Evolutionary conservation across 2,797 vertebrate species (phyloP).

Genomic region (Acrossocheilus wenchowensis): DNA sequence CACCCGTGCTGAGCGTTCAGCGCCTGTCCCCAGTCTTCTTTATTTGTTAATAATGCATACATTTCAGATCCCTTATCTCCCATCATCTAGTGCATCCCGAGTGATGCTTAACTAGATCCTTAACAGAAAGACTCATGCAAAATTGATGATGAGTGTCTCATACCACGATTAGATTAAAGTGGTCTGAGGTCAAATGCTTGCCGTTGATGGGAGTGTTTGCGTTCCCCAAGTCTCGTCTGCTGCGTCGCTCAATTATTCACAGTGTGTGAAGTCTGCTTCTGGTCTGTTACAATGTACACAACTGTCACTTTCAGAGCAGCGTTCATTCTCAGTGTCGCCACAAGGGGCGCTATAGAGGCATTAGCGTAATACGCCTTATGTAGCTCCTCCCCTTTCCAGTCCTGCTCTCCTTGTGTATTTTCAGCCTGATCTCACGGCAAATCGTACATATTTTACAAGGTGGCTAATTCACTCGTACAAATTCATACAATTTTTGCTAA

Average conservation of each 20-base stretch:
- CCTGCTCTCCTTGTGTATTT: not conserved
- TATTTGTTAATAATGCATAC: conserved; percentile 47
- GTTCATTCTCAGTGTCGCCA: not conserved
- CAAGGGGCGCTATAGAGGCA: not conserved
- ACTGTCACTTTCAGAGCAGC: not conserved
- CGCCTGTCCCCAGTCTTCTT: conserved; percentile 28
- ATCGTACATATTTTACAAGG: too few relatives aligned
- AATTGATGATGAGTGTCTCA: conserved; percentile 35
- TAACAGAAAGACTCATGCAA: conserved; percentile 36
- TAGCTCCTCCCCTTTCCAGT: not conserved
- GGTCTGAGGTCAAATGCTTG: conserved; percentile 29
- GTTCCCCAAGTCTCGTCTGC: conserved; percentile 17
- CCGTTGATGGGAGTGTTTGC: not conserved
- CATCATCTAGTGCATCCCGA: conserved; percentile 2
- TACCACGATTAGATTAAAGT: conserved; percentile 22
- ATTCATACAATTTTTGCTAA: too few relatives aligned
- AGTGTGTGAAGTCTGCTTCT: not conserved
- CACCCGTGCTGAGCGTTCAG: not conserved
- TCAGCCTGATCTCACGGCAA: not conserved
- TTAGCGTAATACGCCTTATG: not conserved
- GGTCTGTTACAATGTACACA: not conserved
- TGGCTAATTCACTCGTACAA: too few relatives aligned
- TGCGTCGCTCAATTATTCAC: conserved; percentile 14
- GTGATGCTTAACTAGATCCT: conserved; percentile 45
- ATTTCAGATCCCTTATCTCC: conserved; percentile 36